Conservation (phyloP, 2,797 vertebrate species). For the Onychomys torridus region DNA sequence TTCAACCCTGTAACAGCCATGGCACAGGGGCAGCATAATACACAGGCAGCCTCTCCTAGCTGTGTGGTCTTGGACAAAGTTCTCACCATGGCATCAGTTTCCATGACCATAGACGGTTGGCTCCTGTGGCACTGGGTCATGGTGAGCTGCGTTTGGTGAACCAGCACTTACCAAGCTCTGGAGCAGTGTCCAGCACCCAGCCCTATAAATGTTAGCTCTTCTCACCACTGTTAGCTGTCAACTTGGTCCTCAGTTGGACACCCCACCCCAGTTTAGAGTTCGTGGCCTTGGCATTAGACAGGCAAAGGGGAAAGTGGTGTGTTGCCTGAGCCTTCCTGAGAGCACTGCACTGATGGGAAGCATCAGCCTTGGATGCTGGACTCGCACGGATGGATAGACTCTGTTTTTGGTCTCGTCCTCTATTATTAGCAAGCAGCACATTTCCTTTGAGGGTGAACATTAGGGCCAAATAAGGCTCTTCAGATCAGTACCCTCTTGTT, state of each 20-base stretch:
- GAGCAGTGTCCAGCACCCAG: not conserved
- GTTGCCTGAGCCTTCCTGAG: slow-evolving; percentile 79
- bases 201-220: not conserved
- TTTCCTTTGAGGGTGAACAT: slow-evolving; percentile 87
- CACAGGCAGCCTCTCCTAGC: not conserved
- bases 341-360: slow-evolving; percentile 76
- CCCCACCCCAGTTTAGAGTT: not conserved
- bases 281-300: not conserved
- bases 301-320: slow-evolving; percentile 76
- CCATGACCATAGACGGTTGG: not conserved
- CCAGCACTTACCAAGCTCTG: not conserved
- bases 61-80: not conserved
- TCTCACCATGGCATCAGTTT: not conserved
- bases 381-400: slow-evolving; percentile 83
- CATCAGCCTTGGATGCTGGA: slow-evolving; percentile 83
- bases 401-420: slow-evolving; percentile 84
- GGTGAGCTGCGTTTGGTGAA: not conserved
- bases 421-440: slow-evolving; percentile 87
- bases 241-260: not conserved
- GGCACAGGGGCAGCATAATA: not conserved
- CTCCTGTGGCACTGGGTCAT: not conserved
- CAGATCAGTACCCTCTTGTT: slow-evolving; percentile 82
- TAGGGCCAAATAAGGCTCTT: slow-evolving; percentile 87
- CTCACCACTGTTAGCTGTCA: not conserved
- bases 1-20: not conserved